phyloP scores from a whole-genome alignment of 2,113 vertebrate genomes.

The Noctilio leporinus region DNA sequence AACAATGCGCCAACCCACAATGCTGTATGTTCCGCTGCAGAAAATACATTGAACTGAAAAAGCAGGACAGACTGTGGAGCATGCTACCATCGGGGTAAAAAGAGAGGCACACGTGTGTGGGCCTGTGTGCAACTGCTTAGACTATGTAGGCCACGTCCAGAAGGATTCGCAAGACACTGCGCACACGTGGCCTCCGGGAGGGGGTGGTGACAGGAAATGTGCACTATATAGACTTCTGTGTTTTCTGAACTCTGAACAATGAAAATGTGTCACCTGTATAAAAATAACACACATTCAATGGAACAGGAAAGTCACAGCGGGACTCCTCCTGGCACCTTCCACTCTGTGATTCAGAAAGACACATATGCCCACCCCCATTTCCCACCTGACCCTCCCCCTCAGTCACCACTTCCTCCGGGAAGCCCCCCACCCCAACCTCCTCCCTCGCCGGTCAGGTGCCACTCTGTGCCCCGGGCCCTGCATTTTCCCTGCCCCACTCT shows the following conservation, averaged over 20 bases:
- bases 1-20: accelerated
- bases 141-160: accelerated
- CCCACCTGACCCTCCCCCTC: background rate
- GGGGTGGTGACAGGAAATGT: background rate
- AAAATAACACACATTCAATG: background rate
- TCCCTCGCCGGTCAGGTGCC: background rate
- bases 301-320: background rate
- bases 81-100: accelerated
- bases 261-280: background rate
- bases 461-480: too few relatives aligned
- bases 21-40: accelerated
- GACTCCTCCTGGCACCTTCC: background rate
- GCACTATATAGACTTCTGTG: accelerated
- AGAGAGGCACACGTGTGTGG: accelerated
- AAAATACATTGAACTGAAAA: accelerated
- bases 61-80: background rate
- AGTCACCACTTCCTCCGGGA: background rate
- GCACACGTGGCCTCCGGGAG: background rate
- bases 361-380: too few relatives aligned
- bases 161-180: accelerated
- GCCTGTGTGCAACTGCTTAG: accelerated
- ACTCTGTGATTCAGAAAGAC: background rate
- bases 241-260: background rate
- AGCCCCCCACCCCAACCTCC: background rate
- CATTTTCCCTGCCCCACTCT: background rate